Evolutionary conservation across 2,113 vertebrate species (phyloP).

Genomic region (Microtus montanus): DNA sequence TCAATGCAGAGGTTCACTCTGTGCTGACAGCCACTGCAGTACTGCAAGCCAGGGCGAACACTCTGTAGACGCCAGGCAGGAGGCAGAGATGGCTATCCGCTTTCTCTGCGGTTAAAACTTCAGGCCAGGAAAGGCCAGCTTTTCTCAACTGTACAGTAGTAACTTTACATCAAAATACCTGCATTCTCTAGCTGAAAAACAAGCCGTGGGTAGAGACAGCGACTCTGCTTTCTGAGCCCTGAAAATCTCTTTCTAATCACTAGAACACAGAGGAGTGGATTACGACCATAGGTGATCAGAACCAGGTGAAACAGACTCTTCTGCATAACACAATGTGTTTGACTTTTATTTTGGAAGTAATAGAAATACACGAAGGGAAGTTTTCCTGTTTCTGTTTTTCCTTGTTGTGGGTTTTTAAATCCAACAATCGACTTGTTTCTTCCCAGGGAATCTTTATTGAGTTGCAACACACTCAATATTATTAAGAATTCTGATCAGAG

Average conservation of each 20-base stretch:
- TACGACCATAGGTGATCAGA: background rate
- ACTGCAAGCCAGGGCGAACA: background rate
- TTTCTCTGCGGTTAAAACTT: constrained; percentile 30
- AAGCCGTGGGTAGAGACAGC: background rate
- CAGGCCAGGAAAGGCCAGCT: background rate
- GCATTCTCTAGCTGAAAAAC: background rate
- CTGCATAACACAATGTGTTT: background rate
- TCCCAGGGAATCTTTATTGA: constrained; percentile 62
- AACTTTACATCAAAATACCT: constrained; percentile 22
- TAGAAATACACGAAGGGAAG: background rate
- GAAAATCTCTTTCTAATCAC: constrained; percentile 1
- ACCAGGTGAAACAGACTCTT: background rate
- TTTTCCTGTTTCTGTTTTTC: constrained; percentile 46
- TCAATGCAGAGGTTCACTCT: background rate
- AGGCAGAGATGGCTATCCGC: constrained; percentile 5
- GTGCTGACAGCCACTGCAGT: background rate
- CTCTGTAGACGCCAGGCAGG: background rate
- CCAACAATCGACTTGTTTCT: constrained; percentile 60
- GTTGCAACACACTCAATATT: constrained; percentile 55
- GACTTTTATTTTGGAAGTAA: constrained; percentile 26
- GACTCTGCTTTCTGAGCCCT: constrained; percentile 28
- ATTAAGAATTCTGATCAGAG: constrained; percentile 79
- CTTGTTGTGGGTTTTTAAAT: constrained; percentile 45
- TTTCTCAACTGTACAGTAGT: background rate
- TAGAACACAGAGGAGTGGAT: background rate